Evolutionary conservation across 2,888 invertebrate species (phyloP), one percentile per base, ranked within the genome.

Genomic region (Ceraclea dissimilis): DNA sequence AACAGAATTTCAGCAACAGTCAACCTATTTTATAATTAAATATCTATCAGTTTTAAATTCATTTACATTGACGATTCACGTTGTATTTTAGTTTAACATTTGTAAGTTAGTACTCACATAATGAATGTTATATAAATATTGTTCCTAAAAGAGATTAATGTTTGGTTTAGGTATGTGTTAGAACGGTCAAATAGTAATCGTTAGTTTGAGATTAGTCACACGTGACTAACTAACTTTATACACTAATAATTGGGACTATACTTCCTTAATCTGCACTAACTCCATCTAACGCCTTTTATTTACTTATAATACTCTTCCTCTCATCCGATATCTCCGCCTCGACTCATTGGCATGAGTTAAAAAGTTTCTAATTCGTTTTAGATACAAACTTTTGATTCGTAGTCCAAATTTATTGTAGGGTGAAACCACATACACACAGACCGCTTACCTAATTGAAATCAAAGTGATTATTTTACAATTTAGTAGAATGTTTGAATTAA

Each of bases 201-300:
- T 50, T 46, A 44, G 49, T 48, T 34, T 19, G 20, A 39, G 26
- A 48, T 52, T 56, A 54, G 49, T 52, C 48, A 54, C 54, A 58
- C 47, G 52, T 51, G 49, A 52, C 50, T 57, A 57, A 58, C 58
- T 56, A 54, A 58, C 56, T 58, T 58, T 56, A 47, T 39, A 39
- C n/a, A 39, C 13, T 13, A 39, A 39, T 60, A 60, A 60, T 60
- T 58, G 60, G 56, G 54, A 51, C n/a, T n/a, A 26, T 51, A 49
- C 54, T 49, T 34, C 56, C 52, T 56, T 58, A 60, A 60, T 60
- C 54, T 51, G 47, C 43, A 31, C 39, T 39, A 39, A 39, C 39
- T 39, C 16, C 39, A 8, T 8, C n/a, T 39, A 16, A 16, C 26
- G 39, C 13, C 39, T 39, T 39, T 39, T 39, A 39, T 39, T 39